Percentiles rank a stretch among this genome's conserved stretches.
Conservation (phyloP, 2,888 invertebrate species). For the Chrysolina haemoptera region DNA sequence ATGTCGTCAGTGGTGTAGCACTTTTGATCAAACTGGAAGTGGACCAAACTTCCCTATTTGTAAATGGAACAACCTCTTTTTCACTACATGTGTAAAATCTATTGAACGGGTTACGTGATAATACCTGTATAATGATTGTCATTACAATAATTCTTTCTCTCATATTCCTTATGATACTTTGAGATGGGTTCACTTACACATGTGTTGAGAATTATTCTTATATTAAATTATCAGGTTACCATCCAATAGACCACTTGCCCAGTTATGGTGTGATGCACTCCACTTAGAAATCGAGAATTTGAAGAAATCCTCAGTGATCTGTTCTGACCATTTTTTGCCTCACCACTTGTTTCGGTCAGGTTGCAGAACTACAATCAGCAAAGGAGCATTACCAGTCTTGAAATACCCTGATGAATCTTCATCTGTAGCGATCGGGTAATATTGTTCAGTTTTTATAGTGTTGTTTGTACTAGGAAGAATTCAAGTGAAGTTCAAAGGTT, state of each 20-base stretch:
- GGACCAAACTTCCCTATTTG: too few relatives aligned
- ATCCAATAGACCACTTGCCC: background rate
- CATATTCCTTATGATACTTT: too few relatives aligned
- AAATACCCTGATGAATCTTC: background rate
- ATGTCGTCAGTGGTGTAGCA: too few relatives aligned
- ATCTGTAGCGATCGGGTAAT: background rate
- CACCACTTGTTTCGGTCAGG: background rate
- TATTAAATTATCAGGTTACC: too few relatives aligned
- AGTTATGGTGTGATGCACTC: background rate
- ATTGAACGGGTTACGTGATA: too few relatives aligned
- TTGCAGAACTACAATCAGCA: constrained; percentile 21
- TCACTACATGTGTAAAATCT: too few relatives aligned
- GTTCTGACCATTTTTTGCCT: background rate
- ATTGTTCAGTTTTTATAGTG: background rate
- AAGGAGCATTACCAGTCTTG: constrained; percentile 27
- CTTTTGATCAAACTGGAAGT: too few relatives aligned
- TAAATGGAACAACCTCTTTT: too few relatives aligned
- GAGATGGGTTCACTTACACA: background rate
- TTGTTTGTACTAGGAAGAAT: too few relatives aligned
- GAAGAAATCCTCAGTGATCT: background rate
- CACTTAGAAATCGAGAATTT: background rate
- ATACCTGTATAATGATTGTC: too few relatives aligned
- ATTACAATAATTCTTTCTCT: too few relatives aligned
- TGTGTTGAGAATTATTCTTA: background rate
- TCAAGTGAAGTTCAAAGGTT: too few relatives aligned